Evolutionary conservation across 2,888 invertebrate genomes (phyloP).

Genomic region (Drosophila imparisetae): DNA sequence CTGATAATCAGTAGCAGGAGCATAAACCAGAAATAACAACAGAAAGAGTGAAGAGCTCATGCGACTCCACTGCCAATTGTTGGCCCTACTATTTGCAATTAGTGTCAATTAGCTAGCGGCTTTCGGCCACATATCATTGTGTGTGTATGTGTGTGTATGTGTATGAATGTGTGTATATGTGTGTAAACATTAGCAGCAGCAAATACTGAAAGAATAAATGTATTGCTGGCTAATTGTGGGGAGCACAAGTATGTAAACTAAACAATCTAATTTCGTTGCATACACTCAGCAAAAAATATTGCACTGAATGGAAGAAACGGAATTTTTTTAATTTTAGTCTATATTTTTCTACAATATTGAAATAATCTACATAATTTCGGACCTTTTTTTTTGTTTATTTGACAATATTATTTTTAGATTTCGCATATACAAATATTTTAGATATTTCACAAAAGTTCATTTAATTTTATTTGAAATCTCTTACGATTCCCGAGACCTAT

Average conservation of each 20-base stretch:
- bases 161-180: constrained; percentile 12
- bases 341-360: not conserved
- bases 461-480: too few species aligned
- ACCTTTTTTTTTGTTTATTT: not conserved
- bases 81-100: constrained; percentile 63
- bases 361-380: fast-evolving
- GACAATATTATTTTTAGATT: not conserved
- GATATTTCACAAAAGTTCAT: too few species aligned
- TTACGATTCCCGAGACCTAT: too few species aligned
- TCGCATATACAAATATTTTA: not conserved
- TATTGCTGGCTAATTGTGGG: constrained; percentile 11
- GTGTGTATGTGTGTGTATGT: not conserved
- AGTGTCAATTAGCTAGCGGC: constrained; percentile 65
- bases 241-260: not conserved
- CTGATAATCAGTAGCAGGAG: constrained; percentile 39
- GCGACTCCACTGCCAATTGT: constrained; percentile 35
- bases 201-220: constrained; percentile 9
- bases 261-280: not conserved
- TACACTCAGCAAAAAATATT: not conserved
- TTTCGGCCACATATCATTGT: constrained; percentile 27
- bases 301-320: too few species aligned
- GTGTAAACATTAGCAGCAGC: constrained; percentile 9
- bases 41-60: constrained; percentile 3
- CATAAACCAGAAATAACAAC: constrained; percentile 38
- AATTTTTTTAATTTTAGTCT: not conserved